Percentiles rank a stretch among this genome's conserved stretches.
phyloP scores from a whole-genome alignment of 2,113 vertebrate genomes.

The Phyllostomus hastatus region DNA sequence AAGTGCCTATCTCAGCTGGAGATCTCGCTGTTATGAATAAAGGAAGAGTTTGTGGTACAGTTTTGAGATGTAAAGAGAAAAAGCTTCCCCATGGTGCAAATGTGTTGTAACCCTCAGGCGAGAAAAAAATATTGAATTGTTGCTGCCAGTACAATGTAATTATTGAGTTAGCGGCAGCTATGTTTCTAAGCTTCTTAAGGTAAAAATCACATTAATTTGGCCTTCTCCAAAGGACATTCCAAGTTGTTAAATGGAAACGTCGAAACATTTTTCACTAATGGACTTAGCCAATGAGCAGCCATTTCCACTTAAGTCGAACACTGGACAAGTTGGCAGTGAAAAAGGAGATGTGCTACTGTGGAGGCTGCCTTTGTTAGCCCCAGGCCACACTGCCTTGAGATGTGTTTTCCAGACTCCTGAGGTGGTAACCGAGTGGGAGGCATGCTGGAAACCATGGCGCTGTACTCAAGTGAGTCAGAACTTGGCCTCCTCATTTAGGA shows the following conservation, averaged over 20 bases:
- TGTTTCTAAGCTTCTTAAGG: slow-evolving; percentile 75
- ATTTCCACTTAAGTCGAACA: not conserved
- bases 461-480: not conserved
- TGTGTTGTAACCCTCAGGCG: slow-evolving; percentile 87
- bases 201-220: slow-evolving; percentile 71
- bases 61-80: slow-evolving; percentile 88
- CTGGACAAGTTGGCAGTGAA: not conserved
- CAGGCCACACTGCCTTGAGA: not conserved
- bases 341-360: not conserved
- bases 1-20: slow-evolving; percentile 94
- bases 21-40: slow-evolving; percentile 90
- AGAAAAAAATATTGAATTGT: slow-evolving; percentile 87
- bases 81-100: slow-evolving; percentile 90
- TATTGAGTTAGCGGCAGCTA: slow-evolving; percentile 81
- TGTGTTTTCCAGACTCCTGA: not conserved
- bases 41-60: slow-evolving; percentile 88
- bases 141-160: slow-evolving; percentile 85
- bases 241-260: slow-evolving; percentile 51
- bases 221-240: slow-evolving; percentile 62
- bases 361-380: not conserved
- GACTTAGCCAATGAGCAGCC: slow-evolving; percentile 46
- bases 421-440: not conserved
- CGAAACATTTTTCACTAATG: slow-evolving; percentile 44
- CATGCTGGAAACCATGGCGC: not conserved
- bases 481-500: not conserved